phyloP scores from a whole-genome alignment of 2,888 invertebrate species.

The Electrophaes corylata region DNA sequence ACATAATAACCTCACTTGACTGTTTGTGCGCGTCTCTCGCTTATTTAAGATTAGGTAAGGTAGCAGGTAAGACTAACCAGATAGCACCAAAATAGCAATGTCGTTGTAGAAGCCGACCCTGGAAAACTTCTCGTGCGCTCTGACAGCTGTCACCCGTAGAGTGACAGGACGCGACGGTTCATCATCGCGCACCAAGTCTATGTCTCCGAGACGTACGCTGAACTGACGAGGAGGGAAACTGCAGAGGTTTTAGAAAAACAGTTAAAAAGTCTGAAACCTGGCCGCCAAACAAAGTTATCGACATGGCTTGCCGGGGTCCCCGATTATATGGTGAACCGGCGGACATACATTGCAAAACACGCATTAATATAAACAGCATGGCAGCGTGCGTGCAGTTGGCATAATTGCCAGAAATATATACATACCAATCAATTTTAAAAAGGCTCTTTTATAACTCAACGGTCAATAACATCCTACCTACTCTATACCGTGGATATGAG shows the following conservation, averaged over 20 bases:
- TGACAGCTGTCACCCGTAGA: constrained; percentile 89
- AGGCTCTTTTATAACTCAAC: too few relatives aligned
- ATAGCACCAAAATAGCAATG: constrained; percentile 92
- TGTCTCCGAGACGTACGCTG: constrained; percentile 94
- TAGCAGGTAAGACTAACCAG: constrained; percentile 65
- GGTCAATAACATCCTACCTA: neutral
- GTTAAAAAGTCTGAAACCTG: too few relatives aligned
- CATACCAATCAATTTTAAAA: too few relatives aligned
- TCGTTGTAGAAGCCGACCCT: constrained; percentile 97
- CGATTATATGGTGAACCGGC: too few relatives aligned
- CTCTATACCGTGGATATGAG: neutral
- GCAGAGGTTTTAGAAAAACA: constrained; percentile 25
- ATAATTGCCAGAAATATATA: too few relatives aligned
- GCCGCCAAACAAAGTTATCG: too few relatives aligned
- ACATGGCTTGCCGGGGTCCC: too few relatives aligned
- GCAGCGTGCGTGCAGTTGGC: too few relatives aligned
- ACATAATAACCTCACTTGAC: too few relatives aligned
- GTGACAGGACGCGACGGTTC: constrained; percentile 94
- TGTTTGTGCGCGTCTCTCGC: too few relatives aligned
- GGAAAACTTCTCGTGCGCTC: constrained; percentile 93
- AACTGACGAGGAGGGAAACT: constrained; percentile 95
- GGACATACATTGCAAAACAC: too few relatives aligned
- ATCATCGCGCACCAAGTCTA: constrained; percentile 92
- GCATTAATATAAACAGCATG: too few relatives aligned
- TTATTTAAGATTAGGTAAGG: neutral